Conservation (phyloP, 2,113 vertebrate genomes). For the Phainopepla nitens region DNA sequence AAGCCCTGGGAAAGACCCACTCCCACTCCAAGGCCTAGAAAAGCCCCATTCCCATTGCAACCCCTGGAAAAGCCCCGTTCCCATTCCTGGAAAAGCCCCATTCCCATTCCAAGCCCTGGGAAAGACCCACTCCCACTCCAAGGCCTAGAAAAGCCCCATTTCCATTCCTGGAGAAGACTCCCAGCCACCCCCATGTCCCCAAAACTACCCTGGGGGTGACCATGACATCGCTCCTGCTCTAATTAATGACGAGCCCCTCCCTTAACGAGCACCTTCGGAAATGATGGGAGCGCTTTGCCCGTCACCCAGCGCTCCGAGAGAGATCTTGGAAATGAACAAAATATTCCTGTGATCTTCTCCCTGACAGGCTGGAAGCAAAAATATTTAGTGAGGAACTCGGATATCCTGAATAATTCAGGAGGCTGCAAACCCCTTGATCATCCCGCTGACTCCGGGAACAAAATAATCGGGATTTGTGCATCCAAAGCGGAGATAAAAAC, state of each 20-base stretch:
- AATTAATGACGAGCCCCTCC: neutral
- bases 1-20: too few relatives aligned
- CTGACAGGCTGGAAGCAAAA: conserved; percentile 26
- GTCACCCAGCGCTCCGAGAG: neutral
- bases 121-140: neutral
- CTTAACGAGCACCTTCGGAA: neutral
- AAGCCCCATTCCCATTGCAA: too few relatives aligned
- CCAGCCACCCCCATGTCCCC: neutral
- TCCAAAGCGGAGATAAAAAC: conserved; percentile 43
- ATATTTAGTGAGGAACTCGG: neutral
- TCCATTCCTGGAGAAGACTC: accelerated
- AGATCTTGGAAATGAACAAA: conserved; percentile 54
- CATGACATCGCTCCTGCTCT: neutral
- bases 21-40: too few relatives aligned
- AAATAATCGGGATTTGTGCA: conserved; percentile 22
- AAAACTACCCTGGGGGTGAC: neutral
- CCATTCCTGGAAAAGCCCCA: too few relatives aligned
- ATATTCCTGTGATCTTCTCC: conserved; percentile 60
- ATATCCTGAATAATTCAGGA: conserved; percentile 42
- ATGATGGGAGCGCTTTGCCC: neutral
- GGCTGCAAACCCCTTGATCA: conserved; percentile 33
- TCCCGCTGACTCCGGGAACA: conserved; percentile 20
- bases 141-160: neutral
- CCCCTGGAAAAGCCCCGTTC: too few relatives aligned
- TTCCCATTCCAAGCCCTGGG: too few relatives aligned